These are phyloP conservation scores for Echiichthys vipera DNA, from an alignment of 2,797 vertebrate species.

Conservation along the genomic window DNA sequence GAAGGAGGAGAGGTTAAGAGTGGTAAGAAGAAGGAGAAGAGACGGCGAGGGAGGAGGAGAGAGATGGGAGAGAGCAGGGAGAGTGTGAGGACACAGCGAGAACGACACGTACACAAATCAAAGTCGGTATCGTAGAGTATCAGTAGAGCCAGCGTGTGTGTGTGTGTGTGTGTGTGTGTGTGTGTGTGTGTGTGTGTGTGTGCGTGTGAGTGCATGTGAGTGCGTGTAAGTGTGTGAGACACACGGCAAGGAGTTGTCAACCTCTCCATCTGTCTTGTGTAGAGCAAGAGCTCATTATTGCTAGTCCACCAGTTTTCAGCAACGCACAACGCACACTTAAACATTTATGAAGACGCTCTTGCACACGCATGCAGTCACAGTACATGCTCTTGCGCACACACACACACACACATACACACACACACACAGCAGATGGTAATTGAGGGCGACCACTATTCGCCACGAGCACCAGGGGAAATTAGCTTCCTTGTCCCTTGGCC, in stretches of 20 bases:
- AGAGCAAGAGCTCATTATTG: constrained; percentile 79
- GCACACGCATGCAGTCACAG: constrained; percentile 52
- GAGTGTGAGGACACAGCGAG: constrained; percentile 47
- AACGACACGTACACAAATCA: constrained; percentile 56
- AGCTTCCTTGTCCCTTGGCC: constrained; percentile 84
- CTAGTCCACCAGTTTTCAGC: constrained; percentile 70
- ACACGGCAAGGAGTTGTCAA: constrained; percentile 59
- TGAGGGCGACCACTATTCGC: constrained; percentile 86
- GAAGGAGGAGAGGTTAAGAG: constrained; percentile 42
- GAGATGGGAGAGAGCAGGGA: constrained; percentile 23
- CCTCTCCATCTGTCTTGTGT: constrained; percentile 82
- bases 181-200: constrained; percentile 21
- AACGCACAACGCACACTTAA: constrained; percentile 62
- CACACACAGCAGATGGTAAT: constrained; percentile 84
- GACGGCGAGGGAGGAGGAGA: constrained; percentile 22
- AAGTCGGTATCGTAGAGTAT: constrained; percentile 44
- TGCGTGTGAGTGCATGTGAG: no score
- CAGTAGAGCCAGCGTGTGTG: constrained; percentile 52
- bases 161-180: constrained; percentile 27
- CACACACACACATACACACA: constrained; percentile 31
- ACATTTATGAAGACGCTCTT: constrained; percentile 74
- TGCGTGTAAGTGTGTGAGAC: constrained; percentile 38
- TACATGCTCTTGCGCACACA: constrained; percentile 33
- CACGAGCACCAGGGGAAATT: constrained; percentile 86
- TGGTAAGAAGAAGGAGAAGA: constrained; percentile 23